phyloP scores from a whole-genome alignment of 2,113 vertebrate genomes.

The Colossoma macropomum region DNA sequence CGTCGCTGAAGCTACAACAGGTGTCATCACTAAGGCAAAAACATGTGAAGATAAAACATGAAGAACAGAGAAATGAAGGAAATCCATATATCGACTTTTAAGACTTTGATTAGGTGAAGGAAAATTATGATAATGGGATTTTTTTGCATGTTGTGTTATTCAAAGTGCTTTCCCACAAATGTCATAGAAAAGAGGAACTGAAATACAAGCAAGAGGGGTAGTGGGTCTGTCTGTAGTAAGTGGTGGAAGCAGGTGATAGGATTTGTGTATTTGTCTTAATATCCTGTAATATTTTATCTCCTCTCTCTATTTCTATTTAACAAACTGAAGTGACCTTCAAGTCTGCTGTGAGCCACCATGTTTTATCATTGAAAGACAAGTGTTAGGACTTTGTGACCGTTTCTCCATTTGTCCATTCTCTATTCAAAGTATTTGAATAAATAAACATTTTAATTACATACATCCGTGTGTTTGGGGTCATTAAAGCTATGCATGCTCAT shows the following conservation, averaged over 20 bases:
- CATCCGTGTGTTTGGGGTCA: not conserved
- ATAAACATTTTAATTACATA: not conserved
- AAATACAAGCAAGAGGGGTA: not conserved
- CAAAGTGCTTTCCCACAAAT: not conserved
- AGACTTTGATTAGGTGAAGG: not conserved
- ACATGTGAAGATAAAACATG: not conserved
- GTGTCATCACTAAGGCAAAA: not conserved
- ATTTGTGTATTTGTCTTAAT: not conserved
- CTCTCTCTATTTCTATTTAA: not conserved
- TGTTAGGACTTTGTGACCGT: not conserved
- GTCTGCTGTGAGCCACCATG: not conserved
- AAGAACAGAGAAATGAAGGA: not conserved
- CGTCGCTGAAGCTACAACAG: constrained; percentile 56
- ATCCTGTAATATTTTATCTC: not conserved
- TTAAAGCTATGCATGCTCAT: too few species aligned
- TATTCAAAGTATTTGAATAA: not conserved
- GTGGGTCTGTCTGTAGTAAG: not conserved
- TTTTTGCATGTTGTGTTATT: not conserved
- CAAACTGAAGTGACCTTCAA: not conserved
- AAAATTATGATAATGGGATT: not conserved
- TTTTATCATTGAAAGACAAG: not conserved
- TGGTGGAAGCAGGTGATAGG: not conserved
- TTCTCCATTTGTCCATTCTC: not conserved
- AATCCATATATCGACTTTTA: not conserved
- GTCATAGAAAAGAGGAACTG: not conserved